Evolutionary conservation across 1,140 invertebrate genomes (phyloP).

Genomic region (Neodiprion lecontei): DNA sequence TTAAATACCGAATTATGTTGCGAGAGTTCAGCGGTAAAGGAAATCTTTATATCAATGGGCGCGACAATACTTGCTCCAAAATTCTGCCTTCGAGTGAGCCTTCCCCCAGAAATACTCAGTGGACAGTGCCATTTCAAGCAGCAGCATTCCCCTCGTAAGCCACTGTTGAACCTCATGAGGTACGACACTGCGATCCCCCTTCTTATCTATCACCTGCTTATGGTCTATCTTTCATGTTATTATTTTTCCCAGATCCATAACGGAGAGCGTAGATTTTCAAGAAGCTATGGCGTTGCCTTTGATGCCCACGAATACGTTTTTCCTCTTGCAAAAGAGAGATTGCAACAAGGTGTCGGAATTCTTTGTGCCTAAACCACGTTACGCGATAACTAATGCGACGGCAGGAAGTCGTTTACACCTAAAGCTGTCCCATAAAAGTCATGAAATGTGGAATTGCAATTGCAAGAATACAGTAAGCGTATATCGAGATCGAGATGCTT

Average conservation of each 20-base stretch:
- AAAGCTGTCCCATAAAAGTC: slow-evolving; percentile 41
- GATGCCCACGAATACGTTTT: slow-evolving; percentile 52
- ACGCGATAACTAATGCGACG: slow-evolving; percentile 28
- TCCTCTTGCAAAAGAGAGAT: slow-evolving; percentile 53
- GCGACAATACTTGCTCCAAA: slow-evolving; percentile 54
- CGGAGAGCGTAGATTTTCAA: slow-evolving; percentile 52
- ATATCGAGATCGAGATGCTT: slow-evolving; percentile 46
- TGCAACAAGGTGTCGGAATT: slow-evolving; percentile 44
- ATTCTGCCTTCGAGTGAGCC: slow-evolving; percentile 46
- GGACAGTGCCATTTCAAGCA: slow-evolving; percentile 44
- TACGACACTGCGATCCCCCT: slow-evolving; percentile 24
- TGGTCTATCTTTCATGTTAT: slow-evolving; percentile 1
- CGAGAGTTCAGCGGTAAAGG: slow-evolving; percentile 43
- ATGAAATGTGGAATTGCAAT: slow-evolving; percentile 37
- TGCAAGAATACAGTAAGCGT: slow-evolving; percentile 46
- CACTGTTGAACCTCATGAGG: slow-evolving; percentile 54
- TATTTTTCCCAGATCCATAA: slow-evolving; percentile 44
- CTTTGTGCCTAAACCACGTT: slow-evolving; percentile 55
- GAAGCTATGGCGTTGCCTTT: slow-evolving; percentile 46
- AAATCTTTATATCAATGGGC: slow-evolving; percentile 51
- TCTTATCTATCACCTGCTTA: slow-evolving; percentile 1
- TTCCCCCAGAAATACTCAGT: slow-evolving; percentile 49
- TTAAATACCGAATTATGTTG: slow-evolving; percentile 47
- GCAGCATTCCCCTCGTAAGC: slow-evolving; percentile 49
- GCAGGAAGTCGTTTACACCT: slow-evolving; percentile 41